A percentile compares a stretch with the other conserved stretches of the same genome.
phyloP scores from a whole-genome alignment of 2,888 invertebrate species.

The Siphlonurus alternatus region DNA sequence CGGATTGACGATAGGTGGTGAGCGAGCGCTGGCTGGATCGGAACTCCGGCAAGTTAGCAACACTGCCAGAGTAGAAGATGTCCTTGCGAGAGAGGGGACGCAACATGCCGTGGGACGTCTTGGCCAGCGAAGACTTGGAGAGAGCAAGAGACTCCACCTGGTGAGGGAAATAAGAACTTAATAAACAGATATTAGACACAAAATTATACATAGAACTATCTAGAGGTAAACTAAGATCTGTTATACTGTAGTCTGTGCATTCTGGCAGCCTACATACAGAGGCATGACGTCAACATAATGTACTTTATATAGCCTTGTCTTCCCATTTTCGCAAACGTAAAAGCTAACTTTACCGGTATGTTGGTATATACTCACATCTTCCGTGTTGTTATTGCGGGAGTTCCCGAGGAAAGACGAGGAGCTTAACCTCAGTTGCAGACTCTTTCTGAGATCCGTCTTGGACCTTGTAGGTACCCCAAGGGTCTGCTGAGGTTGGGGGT shows the following conservation, averaged over 20 bases:
- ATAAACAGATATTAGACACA: no score
- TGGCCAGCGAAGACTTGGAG: background rate
- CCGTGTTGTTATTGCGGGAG: conserved; percentile 37
- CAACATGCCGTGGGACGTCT: conserved; percentile 27
- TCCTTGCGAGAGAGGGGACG: conserved; percentile 88
- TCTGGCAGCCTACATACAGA: no score
- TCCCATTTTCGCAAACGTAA: no score
- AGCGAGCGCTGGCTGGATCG: conserved; percentile 74
- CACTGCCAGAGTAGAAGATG: conserved; percentile 94
- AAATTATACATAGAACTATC: no score
- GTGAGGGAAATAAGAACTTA: no score
- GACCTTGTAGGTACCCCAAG: conserved; percentile 24
- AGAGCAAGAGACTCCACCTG: background rate
- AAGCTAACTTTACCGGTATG: no score
- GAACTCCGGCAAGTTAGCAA: conserved; percentile 82
- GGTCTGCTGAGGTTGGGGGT: background rate
- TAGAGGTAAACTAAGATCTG: no score
- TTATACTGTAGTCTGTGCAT: no score
- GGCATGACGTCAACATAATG: no score
- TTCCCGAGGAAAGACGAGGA: conserved; percentile 39
- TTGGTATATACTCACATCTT: conserved; percentile 1
- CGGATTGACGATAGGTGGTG: conserved; percentile 78
- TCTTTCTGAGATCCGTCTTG: conserved; percentile 52
- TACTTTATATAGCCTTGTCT: no score
- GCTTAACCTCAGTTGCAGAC: conserved; percentile 35